These are phyloP conservation scores for Cathartes aura DNA, from an alignment of 2,113 vertebrate species.

Conservation along the genomic window DNA sequence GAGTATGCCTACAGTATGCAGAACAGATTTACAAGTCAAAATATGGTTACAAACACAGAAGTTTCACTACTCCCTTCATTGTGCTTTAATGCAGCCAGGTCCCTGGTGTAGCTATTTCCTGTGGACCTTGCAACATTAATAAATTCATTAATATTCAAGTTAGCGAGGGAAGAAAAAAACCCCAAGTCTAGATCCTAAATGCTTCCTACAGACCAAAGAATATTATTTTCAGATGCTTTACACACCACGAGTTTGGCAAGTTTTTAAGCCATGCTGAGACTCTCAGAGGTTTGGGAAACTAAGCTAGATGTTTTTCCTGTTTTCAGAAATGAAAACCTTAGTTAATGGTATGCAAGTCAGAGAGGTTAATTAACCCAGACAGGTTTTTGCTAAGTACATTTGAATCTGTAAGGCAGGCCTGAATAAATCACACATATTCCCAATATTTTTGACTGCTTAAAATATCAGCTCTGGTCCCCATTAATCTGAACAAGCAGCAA, in stretches of 20 bases:
- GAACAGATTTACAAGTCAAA: slow-evolving; percentile 28
- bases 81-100: background rate
- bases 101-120: background rate
- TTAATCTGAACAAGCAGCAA: background rate
- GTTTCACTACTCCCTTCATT: background rate
- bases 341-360: background rate
- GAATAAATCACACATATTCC: background rate
- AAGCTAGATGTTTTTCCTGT: background rate
- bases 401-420: background rate
- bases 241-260: too few relatives aligned
- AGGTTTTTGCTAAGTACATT: background rate
- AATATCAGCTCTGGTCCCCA: background rate
- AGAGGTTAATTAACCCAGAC: background rate
- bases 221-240: background rate
- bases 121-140: background rate
- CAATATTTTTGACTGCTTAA: background rate
- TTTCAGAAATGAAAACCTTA: background rate
- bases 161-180: background rate
- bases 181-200: background rate
- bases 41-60: background rate
- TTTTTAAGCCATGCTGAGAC: background rate
- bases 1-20: accelerated
- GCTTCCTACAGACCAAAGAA: background rate
- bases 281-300: background rate
- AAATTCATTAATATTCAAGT: background rate